Evolutionary conservation across 2,888 invertebrate genomes (phyloP), one percentile per base, ranked within the genome.

Genomic region (Orchesella flavescens): DNA sequence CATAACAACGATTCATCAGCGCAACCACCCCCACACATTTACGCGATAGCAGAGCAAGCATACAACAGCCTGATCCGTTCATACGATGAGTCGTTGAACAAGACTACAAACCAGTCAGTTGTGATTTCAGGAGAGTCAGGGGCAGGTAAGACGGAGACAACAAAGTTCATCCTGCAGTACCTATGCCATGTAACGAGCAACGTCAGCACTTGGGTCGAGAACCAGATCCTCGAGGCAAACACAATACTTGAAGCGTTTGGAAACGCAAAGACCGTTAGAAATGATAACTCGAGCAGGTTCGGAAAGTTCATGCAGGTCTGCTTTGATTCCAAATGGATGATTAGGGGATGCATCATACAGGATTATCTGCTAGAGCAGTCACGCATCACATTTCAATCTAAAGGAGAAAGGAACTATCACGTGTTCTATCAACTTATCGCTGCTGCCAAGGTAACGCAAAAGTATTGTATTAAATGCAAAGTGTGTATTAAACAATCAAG

Each of bases 241-340:
- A 97, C 96, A 15, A 96, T 97, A 87, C 91, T 97, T 66, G 97
- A 97, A 91, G 96, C 97, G 53, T 97, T 97, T 90, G 97, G 97
- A 95, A 91, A 97, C 91, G 97, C 97, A 0, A 97, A 96, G 91
- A 97, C 97, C 0, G 95, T 97, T 13, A 93, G 97, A 66, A 97
- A 97, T 90, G 97, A 97, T 91, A 97, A 97, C 90, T 96, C 96
- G 15, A 96, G 96, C 55, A 93, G 97, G 12, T 97, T 97, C 90
- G 97, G 97, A n/a, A 97, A 97, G 91, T 97, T 97, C 90, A 97
- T 97, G 92, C 97, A 97, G 91, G 96, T 69, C 17, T 19, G 97
- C 89, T 94, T 97, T 90, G 97, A 97, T 91, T 93, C 93, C 85
- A 93, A 95, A 88, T 96, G 95, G 91, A 95, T 95, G 91, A 97